A percentile compares a stretch with the other conserved stretches of the same genome.
Conservation (phyloP, 2,888 invertebrate genomes). For the Nycteola revayana region DNA sequence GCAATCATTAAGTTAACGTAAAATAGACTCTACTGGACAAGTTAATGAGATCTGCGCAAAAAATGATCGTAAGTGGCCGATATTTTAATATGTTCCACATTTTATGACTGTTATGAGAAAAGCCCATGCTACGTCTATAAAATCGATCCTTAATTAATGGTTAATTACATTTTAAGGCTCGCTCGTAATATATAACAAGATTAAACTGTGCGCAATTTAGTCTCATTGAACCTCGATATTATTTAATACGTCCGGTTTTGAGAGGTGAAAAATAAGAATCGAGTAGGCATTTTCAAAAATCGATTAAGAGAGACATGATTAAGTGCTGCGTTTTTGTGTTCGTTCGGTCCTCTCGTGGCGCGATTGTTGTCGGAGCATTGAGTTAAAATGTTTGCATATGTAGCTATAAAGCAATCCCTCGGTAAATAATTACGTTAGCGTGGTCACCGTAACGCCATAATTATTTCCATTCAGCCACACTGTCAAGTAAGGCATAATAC, state of each 20-base stretch:
- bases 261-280: constrained; percentile 64
- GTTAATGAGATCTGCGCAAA: too few species aligned
- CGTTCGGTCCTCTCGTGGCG: constrained; percentile 35
- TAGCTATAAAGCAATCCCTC: constrained; percentile 62
- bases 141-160: constrained; percentile 36
- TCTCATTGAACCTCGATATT: constrained; percentile 56
- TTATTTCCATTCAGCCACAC: constrained; percentile 51
- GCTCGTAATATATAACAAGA: constrained; percentile 36
- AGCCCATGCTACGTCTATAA: constrained; percentile 24
- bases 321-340: constrained; percentile 56
- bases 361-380: constrained; percentile 44
- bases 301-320: constrained; percentile 75
- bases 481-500: constrained; percentile 45
- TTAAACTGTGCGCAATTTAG: constrained; percentile 61
- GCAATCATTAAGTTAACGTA: too few species aligned
- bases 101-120: constrained; percentile 14
- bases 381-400: constrained; percentile 69
- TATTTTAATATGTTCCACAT: background rate
- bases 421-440: constrained; percentile 69
- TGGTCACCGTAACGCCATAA: constrained; percentile 51
- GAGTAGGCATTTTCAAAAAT: constrained; percentile 61
- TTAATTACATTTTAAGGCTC: constrained; percentile 47
- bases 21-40: too few species aligned
- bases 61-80: too few species aligned
- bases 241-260: constrained; percentile 53